A percentile compares a stretch with the other conserved stretches of the same genome.
These are phyloP conservation scores for Acrobeloides nanus DNA, from an alignment of 2,888 invertebrate species.

Conservation along the genomic window DNA sequence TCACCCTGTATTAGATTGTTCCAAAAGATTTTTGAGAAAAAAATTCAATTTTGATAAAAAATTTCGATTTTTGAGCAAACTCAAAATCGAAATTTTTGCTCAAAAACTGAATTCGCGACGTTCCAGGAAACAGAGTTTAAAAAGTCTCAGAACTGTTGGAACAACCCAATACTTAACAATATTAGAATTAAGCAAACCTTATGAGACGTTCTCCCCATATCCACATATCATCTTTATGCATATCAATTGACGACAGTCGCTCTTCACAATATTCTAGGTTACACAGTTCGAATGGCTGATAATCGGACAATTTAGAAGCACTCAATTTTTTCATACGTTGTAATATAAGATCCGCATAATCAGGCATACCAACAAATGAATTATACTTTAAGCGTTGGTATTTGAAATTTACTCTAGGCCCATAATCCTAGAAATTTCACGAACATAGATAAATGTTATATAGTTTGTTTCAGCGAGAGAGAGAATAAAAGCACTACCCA, in stretches of 20 bases:
- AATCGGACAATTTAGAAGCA: conserved; percentile 28
- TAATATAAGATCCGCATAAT: conserved; percentile 61
- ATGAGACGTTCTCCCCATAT: conserved; percentile 96
- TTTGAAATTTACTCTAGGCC: conserved; percentile 96
- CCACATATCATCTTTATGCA: conserved; percentile 98
- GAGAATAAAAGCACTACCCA: too few species aligned
- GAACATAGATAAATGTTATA: too few species aligned
- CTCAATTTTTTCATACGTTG: conserved; percentile 30
- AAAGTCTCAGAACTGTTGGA: too few species aligned
- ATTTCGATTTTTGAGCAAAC: too few species aligned
- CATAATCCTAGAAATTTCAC: conserved; percentile 66
- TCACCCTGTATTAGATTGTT: too few species aligned
- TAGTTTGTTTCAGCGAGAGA: too few species aligned
- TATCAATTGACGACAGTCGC: conserved; percentile 83
- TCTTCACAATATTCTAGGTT: conserved; percentile 77
- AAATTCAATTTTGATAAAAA: too few species aligned
- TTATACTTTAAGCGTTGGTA: conserved; percentile 64
- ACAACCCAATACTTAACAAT: too few species aligned
- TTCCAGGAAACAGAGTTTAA: too few species aligned
- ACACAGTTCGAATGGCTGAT: conserved; percentile 73
- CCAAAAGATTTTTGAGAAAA: too few species aligned
- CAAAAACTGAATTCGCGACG: too few species aligned
- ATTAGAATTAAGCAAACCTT: conserved; percentile 74
- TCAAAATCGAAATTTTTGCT: too few species aligned
- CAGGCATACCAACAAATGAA: conserved; percentile 66